phyloP scores from a whole-genome alignment of 2,113 vertebrate species.

The Suricata suricatta region DNA sequence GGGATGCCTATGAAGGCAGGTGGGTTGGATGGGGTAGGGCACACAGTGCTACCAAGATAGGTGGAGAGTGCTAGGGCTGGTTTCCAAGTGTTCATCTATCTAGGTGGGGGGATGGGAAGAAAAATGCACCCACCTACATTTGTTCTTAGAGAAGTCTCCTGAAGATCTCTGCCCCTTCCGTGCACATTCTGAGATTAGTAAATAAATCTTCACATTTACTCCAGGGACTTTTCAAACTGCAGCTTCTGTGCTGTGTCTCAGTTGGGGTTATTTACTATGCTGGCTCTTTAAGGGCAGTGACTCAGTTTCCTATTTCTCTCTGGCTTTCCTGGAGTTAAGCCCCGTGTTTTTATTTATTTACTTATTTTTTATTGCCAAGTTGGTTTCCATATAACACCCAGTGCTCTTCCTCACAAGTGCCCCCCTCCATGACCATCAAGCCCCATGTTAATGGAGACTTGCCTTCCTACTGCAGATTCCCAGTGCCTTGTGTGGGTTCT shows the following conservation, averaged over 20 bases:
- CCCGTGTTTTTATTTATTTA: neutral
- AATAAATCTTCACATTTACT: neutral
- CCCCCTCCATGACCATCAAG: neutral
- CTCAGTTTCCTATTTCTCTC: neutral
- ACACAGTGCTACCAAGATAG: neutral
- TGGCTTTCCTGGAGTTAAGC: neutral
- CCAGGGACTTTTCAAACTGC: neutral
- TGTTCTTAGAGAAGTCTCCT: neutral
- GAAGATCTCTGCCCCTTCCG: neutral
- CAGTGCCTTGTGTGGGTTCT: neutral
- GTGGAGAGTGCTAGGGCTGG: neutral
- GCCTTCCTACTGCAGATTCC: neutral
- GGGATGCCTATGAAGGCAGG: neutral
- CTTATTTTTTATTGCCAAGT: no score
- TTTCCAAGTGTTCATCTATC: neutral
- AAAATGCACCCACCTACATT: neutral
- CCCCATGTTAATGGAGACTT: neutral
- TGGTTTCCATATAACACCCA: no score
- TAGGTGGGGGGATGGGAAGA: neutral
- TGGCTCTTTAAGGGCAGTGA: neutral
- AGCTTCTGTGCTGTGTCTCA: neutral
- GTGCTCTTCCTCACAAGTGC: no score
- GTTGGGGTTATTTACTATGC: neutral
- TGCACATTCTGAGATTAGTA: neutral
- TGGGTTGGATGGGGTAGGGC: neutral